Base-by-base conservation (phyloP, 2,113 vertebrate species). In the Apaloderma vittatum region DNA sequence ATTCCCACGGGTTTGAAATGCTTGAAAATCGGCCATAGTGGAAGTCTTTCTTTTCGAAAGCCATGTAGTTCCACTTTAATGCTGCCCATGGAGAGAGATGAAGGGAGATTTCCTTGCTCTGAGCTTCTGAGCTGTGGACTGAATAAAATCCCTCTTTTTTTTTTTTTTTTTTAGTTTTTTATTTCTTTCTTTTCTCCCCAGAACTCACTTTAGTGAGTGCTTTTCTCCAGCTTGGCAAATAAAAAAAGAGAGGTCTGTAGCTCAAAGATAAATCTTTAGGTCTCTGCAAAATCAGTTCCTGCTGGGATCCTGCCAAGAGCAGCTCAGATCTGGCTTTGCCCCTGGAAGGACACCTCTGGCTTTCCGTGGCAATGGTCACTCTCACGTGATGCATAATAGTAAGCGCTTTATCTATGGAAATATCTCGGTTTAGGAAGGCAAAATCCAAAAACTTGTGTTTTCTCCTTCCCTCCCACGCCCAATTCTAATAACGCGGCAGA, bases 161-260 rank as follows among this genome's bases (percentile, higher is more conserved):
- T 40, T 27, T 40, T 40, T 20, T 24, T 9, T 8, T 6, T 12
- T 19, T 40, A 40, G 12, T 40, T 40, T 40, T 40, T 40, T 40
- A 40, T 29, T 32, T 57, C 26, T 14, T 10, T 36, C 5, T 0
- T 45, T 43, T 19, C 5, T 5, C 1, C 4, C 8, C 24, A 0
- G 3, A 43, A 30, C 36, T 89, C 63, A 17, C 18, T 57, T 34
- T 5, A 63, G 34, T 12, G 27, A 82, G 34, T 51, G 37, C 6
- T 63, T 72, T 90, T 51, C 12, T 67, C 26, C 58, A 72, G 45
- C 8, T 36, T 73, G 46, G 17, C 48, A 88, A 70, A 43, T 22
- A 65, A 88, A 11, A 71, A 30, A 24, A 65, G 78, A 24, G 49
- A 27, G 22, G 13, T 27, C 48, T 75, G 51, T 20, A 72, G 24